Evolutionary conservation across 2,888 invertebrate species (phyloP).

Genomic region (Apodemia mormo): DNA sequence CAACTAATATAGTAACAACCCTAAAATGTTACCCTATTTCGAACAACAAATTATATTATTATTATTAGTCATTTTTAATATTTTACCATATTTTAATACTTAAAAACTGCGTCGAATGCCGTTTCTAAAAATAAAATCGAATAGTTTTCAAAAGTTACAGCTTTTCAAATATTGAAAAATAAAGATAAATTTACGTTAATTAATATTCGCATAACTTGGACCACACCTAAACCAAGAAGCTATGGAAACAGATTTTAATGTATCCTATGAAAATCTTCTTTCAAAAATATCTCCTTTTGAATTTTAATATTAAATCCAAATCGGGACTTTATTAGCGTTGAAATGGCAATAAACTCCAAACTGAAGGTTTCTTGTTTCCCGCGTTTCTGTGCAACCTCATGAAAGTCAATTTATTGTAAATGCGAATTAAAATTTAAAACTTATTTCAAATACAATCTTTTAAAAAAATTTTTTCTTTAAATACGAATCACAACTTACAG

Average conservation of each 20-base stretch:
- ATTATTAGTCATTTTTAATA: too few species aligned
- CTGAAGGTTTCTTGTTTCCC: conserved; percentile 52
- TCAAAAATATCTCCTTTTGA: conserved; percentile 64
- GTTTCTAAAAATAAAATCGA: too few species aligned
- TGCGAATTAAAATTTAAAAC: neutral
- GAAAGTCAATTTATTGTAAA: conserved; percentile 24
- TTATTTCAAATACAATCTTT: neutral
- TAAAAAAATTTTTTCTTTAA: too few species aligned
- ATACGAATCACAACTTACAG: too few species aligned
- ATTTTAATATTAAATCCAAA: conserved; percentile 77
- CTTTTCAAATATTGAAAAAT: too few species aligned
- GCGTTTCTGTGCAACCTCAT: neutral
- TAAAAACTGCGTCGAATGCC: too few species aligned
- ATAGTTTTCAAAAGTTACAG: too few species aligned
- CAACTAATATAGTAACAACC: too few species aligned
- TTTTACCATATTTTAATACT: too few species aligned
- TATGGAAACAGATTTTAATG: conserved; percentile 80
- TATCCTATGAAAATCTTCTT: conserved; percentile 79
- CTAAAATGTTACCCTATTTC: too few species aligned
- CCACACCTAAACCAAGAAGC: conserved; percentile 52
- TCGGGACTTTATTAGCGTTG: conserved; percentile 76
- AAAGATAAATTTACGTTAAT: too few species aligned
- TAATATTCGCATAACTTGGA: conserved; percentile 35
- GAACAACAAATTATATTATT: too few species aligned
- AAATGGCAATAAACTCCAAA: conserved; percentile 66